A percentile compares a stretch with the other conserved stretches of the same genome.
These are phyloP conservation scores for Corella eumyota DNA, from an alignment of 23 tunicate genomes.

Conservation along the genomic window DNA sequence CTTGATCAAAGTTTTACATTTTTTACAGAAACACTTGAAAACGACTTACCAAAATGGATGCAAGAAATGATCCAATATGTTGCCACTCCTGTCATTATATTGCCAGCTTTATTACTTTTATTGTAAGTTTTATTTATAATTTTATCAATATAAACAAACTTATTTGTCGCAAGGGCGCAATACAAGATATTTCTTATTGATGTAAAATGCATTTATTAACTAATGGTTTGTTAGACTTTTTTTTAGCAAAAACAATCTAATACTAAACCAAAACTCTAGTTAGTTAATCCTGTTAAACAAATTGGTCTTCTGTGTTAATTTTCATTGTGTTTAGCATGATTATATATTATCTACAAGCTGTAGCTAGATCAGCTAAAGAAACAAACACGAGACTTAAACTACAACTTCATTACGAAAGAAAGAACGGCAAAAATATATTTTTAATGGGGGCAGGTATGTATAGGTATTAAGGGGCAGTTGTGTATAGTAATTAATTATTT, in stretches of 20 bases:
- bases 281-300: too few species aligned
- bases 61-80: slow-evolving; percentile 17
- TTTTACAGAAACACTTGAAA: slow-evolving; percentile 42
- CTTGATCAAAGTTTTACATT: neutral
- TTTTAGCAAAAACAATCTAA: too few species aligned
- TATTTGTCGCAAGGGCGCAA: too few species aligned
- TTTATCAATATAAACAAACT: too few species aligned
- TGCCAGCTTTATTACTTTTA: slow-evolving; percentile 49
- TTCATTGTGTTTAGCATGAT: slow-evolving; percentile 30
- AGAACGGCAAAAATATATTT: slow-evolving; percentile 50
- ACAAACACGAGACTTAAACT: slow-evolving; percentile 35
- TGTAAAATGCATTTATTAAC: too few species aligned
- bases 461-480: too few species aligned
- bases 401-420: slow-evolving; percentile 74
- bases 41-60: slow-evolving; percentile 46
- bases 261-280: too few species aligned
- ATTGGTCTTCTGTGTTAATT: neutral
- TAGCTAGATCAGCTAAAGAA: slow-evolving; percentile 44
- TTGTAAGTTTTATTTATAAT: too few species aligned
- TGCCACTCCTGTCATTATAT: slow-evolving; percentile 48
- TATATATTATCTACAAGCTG: slow-evolving; percentile 65
- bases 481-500: too few species aligned
- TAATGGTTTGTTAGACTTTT: too few species aligned
- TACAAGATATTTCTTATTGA: too few species aligned
- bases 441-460: slow-evolving; percentile 37